Evolutionary conservation across 2,888 invertebrate genomes (phyloP), one percentile per base, ranked within the genome.

Genomic region (Adineta ricciae): DNA sequence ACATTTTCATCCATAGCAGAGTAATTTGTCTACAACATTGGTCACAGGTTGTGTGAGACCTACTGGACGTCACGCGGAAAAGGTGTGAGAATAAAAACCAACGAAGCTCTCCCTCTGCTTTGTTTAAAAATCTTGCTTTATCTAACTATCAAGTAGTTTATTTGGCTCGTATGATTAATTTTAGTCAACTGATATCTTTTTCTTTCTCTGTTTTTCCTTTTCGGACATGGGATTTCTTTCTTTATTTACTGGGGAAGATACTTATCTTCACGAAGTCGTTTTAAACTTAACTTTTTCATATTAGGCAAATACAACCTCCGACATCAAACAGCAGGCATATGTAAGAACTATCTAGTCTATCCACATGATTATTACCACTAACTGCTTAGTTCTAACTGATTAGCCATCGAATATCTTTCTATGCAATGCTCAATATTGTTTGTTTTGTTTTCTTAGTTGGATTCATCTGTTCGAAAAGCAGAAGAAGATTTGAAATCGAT

Each of bases 401-500:
- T 46, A 5, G 11, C 46, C 5, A 46, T 46, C 5, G 46, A 46
- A 46, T 8, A 46, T 46, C 11, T n/a, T n/a, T n/a, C n/a, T n/a
- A n/a, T n/a, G n/a, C n/a, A n/a, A n/a, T n/a, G n/a, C n/a, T n/a
- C n/a, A n/a, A n/a, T n/a, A n/a, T n/a, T n/a, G n/a, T n/a, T n/a
- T n/a, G n/a, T n/a, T n/a, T n/a, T n/a, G n/a, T n/a, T n/a, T 46
- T 46, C 46, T 46, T 46, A 46, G 46, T 46, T 46, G 46, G 11
- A 46, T 46, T 46, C 32, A 1, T 38, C 32, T 27, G 78, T 85
- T 49, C 8, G 2, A 46, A 85, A 84, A 78, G 41, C 83, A 1
- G 19, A 52, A n/a, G 84, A 85, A 19, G 27, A 82, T 2, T 56
- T 85, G 32, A 27, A 85, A 52, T 32, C 38, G 24, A 56, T 54